These are phyloP conservation scores for Trichechus manatus DNA, from an alignment of 2,113 vertebrate species.

Conservation along the genomic window DNA sequence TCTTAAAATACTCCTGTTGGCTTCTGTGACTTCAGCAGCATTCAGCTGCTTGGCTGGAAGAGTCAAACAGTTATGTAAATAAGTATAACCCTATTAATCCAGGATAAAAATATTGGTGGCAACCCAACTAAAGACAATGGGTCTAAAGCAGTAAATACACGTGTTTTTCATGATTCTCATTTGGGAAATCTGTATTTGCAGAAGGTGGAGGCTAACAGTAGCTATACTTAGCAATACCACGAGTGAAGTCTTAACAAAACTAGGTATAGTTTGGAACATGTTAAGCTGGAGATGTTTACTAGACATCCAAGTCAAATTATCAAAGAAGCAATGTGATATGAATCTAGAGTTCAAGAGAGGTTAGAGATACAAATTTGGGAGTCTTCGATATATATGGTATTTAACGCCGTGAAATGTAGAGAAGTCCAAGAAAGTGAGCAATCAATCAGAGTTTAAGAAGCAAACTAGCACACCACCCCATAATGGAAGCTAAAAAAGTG, in stretches of 20 bases:
- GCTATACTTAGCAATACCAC: neutral
- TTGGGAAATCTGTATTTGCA: neutral
- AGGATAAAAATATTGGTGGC: neutral
- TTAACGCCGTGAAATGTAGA: neutral
- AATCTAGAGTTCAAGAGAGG: neutral
- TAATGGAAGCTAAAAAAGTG: neutral
- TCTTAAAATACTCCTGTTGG: neutral
- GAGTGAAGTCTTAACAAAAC: neutral
- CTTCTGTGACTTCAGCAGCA: neutral
- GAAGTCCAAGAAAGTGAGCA: neutral
- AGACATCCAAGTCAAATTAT: neutral
- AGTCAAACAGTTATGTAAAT: neutral
- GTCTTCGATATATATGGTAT: neutral
- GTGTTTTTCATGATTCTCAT: neutral
- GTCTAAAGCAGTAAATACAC: neutral
- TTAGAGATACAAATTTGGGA: neutral
- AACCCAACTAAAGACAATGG: neutral
- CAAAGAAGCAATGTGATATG: neutral
- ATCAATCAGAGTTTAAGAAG: neutral
- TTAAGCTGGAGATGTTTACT: neutral
- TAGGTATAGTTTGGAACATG: neutral
- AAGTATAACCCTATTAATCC: neutral
- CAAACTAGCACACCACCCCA: neutral
- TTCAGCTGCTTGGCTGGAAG: neutral
- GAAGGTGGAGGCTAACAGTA: neutral